Percentiles rank a stretch among this genome's conserved stretches.
phyloP scores from a whole-genome alignment of 1,140 invertebrate species.

The Pseudomyrmex dendroicus region DNA sequence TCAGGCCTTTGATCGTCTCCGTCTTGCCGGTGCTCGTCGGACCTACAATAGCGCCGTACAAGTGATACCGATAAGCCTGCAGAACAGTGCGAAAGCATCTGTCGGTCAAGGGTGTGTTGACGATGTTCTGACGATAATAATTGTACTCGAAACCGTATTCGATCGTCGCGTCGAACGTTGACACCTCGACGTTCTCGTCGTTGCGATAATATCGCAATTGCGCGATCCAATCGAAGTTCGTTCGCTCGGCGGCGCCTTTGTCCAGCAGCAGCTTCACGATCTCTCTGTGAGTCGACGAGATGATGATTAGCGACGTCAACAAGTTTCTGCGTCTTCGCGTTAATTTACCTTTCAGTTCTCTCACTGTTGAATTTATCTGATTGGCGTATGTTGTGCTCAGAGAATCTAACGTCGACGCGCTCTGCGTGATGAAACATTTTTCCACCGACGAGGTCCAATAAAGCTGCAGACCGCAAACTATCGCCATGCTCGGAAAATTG shows the following conservation, averaged over 20 bases:
- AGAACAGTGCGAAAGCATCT: constrained; percentile 96
- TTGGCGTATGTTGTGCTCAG: constrained; percentile 57
- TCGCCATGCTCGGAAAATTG: constrained; percentile 84
- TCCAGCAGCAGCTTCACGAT: constrained; percentile 86
- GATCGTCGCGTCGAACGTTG: constrained; percentile 92
- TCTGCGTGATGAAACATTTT: constrained; percentile 76
- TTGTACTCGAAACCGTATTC: constrained; percentile 93
- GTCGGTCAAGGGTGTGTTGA: constrained; percentile 96
- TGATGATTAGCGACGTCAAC: constrained; percentile 86
- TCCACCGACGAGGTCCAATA: constrained; percentile 88
- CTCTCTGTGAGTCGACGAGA: constrained; percentile 88
- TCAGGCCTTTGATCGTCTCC: constrained; percentile 89
- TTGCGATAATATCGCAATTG: constrained; percentile 95
- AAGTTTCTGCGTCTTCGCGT: constrained; percentile 86
- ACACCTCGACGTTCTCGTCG: constrained; percentile 90
- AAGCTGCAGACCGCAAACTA: constrained; percentile 87
- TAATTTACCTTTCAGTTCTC: constrained; percentile 84
- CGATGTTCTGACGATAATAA: constrained; percentile 92
- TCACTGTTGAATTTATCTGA: constrained; percentile 45
- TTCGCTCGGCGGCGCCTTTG: constrained; percentile 82
- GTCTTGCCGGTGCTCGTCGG: constrained; percentile 90
- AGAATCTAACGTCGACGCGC: constrained; percentile 53
- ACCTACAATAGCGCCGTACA: constrained; percentile 88
- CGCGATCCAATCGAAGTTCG: constrained; percentile 96
- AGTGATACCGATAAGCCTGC: constrained; percentile 89